Evolutionary conservation across 2,113 vertebrate genomes (phyloP), one percentile per base, ranked within the genome.

Genomic region (Gila orcuttii): DNA sequence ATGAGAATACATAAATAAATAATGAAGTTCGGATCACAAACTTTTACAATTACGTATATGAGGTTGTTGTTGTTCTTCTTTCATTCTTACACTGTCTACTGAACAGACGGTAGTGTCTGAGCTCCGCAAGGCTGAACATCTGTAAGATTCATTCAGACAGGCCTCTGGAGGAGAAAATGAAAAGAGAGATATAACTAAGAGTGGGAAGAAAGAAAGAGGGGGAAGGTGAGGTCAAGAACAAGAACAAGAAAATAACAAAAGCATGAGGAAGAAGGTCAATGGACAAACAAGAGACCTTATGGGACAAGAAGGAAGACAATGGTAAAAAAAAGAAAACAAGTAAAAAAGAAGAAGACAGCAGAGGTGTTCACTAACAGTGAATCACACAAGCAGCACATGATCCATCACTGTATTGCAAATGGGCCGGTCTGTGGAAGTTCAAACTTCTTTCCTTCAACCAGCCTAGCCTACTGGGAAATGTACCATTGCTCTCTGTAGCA

Each of bases 61-160:
- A 13, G 42, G 42, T 4, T 25, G 39, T 39, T 25, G n/a, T 2
- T 33, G 3, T 75, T 25, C 23, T 28, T 62, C 23, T 25, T 73
- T 73, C 6, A 15, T 75, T 50, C 39, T 47, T 47, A 45, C 69
- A 25, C 23, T 17, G 45, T 75, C 6, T 17, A 75, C n/a, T 28
- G 42, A 28, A 17, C 71, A 75, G 71, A 75, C 42, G 8, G 71
- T 25, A 42, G 39, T 28, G 39, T 75, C 71, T 75, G 71, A 75
- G 42, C 23, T 47, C 42, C 25, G 71, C 42, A 47, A 47, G 73
- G 42, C 42, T 75, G 42, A 64, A 75, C 73, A 75, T 50, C 73
- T 75, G 73, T 50, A 50, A 75, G 73, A 75, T 75, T 75, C 12
- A 75, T 75, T 75, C 73, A 50, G 73, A 75, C 42, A 25, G 39